Conservation (phyloP, 35 echinoderm and acorn worm species). For the Lytechinus variegatus region DNA sequence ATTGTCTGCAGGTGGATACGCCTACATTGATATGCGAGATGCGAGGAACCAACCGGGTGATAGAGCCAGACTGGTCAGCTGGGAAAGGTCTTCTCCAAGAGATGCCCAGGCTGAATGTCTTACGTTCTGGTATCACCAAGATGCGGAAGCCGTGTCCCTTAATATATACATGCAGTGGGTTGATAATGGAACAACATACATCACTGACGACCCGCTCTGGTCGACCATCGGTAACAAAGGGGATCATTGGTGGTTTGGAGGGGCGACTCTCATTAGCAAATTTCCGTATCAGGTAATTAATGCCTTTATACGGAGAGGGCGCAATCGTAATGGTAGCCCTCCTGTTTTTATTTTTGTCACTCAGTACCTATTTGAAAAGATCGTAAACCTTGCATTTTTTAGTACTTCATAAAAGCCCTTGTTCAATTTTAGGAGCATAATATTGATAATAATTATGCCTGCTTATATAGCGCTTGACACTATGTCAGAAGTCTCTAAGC, state of each 20-base stretch:
- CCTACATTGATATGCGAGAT: slow-evolving; percentile 60
- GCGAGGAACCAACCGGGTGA: slow-evolving; percentile 49
- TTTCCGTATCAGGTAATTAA: background rate
- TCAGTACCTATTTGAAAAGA: too few relatives aligned
- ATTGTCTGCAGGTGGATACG: slow-evolving; percentile 16
- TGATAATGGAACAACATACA: background rate
- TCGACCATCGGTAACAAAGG: slow-evolving; percentile 32
- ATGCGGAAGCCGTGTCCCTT: slow-evolving; percentile 17
- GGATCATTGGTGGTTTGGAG: slow-evolving; percentile 31
- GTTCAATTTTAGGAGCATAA: too few relatives aligned
- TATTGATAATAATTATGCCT: too few relatives aligned
- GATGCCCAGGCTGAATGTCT: slow-evolving; percentile 52
- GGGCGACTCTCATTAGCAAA: background rate
- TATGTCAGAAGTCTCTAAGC: too few relatives aligned
- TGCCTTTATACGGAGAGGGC: too few relatives aligned
- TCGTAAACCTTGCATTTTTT: too few relatives aligned
- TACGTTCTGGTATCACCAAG: slow-evolving; percentile 81
- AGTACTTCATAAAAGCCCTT: too few relatives aligned
- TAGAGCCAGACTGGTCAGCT: slow-evolving; percentile 63
- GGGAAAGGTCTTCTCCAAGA: slow-evolving; percentile 13
- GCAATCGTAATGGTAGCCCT: too few relatives aligned
- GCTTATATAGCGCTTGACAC: too few relatives aligned
- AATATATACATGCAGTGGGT: background rate
- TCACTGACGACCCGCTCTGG: background rate
- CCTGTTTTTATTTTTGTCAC: too few relatives aligned